phyloP scores from a whole-genome alignment of 2,888 invertebrate genomes.

The Thyatira batis region DNA sequence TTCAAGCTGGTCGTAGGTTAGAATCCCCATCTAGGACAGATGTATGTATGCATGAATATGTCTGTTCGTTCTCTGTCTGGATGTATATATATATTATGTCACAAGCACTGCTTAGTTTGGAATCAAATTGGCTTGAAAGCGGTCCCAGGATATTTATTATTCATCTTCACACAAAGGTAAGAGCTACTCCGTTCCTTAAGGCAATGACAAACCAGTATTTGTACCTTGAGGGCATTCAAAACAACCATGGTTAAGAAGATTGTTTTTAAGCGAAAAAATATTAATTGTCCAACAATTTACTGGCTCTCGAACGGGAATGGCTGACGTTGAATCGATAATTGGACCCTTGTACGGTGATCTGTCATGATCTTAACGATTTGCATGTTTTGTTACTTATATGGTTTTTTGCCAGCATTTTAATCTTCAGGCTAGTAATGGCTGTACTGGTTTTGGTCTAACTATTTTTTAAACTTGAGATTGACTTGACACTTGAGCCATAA shows the following conservation, averaged over 20 bases:
- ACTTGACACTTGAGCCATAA: no score
- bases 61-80: no score
- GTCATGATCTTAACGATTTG: slow-evolving; percentile 22
- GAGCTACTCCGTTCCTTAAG: slow-evolving; percentile 13
- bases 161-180: slow-evolving; percentile 24
- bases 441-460: background rate
- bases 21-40: no score
- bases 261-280: slow-evolving; percentile 57
- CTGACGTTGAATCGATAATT: slow-evolving; percentile 30
- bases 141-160: slow-evolving; percentile 11
- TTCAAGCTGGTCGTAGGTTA: no score
- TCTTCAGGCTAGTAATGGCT: background rate
- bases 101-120: no score
- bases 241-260: slow-evolving; percentile 43
- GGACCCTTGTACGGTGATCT: slow-evolving; percentile 31
- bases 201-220: slow-evolving; percentile 30
- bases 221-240: slow-evolving; percentile 2
- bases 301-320: slow-evolving; percentile 20
- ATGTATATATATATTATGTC: no score
- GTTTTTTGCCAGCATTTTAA: background rate
- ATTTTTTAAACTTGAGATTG: background rate
- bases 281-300: slow-evolving; percentile 61
- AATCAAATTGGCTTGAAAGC: no score
- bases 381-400: slow-evolving; percentile 7
- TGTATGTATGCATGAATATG: no score